Evolutionary conservation across 2,888 invertebrate genomes (phyloP).

Genomic region (Drosophila diplacantha): DNA sequence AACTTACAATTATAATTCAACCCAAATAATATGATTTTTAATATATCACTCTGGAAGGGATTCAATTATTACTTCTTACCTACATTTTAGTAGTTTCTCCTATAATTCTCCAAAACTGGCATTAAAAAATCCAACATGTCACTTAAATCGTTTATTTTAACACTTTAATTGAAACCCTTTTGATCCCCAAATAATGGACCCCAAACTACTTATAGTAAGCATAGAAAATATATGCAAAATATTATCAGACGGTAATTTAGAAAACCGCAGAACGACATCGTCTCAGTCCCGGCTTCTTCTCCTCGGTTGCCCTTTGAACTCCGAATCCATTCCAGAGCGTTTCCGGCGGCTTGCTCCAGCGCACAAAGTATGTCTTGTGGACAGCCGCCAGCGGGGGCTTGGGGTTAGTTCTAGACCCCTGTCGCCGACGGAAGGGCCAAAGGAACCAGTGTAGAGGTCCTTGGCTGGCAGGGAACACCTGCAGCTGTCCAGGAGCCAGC

Average conservation of each 20-base stretch:
- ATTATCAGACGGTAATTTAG: slow-evolving; percentile 33
- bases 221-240: slow-evolving; percentile 40
- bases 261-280: slow-evolving; percentile 73
- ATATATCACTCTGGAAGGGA: no score
- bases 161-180: slow-evolving; percentile 26
- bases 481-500: slow-evolving; percentile 1
- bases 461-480: slow-evolving; percentile 21
- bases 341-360: slow-evolving; percentile 74
- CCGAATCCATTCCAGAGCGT: slow-evolving; percentile 61
- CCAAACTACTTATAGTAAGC: neutral
- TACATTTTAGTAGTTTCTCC: no score
- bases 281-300: slow-evolving; percentile 47
- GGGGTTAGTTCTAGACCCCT: slow-evolving; percentile 24
- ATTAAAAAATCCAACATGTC: neutral
- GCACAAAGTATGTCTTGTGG: slow-evolving; percentile 75
- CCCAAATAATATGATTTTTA: no score
- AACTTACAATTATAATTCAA: no score
- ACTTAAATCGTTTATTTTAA: neutral
- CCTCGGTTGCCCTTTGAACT: slow-evolving; percentile 27
- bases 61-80: no score
- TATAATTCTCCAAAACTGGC: no score
- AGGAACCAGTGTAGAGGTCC: slow-evolving; percentile 64
- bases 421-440: slow-evolving; percentile 64
- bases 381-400: slow-evolving; percentile 64
- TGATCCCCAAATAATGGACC: slow-evolving; percentile 1